A percentile compares a stretch with the other conserved stretches of the same genome.
These are phyloP conservation scores for Ochropacha duplaris DNA, from an alignment of 2,888 invertebrate genomes.

Conservation along the genomic window DNA sequence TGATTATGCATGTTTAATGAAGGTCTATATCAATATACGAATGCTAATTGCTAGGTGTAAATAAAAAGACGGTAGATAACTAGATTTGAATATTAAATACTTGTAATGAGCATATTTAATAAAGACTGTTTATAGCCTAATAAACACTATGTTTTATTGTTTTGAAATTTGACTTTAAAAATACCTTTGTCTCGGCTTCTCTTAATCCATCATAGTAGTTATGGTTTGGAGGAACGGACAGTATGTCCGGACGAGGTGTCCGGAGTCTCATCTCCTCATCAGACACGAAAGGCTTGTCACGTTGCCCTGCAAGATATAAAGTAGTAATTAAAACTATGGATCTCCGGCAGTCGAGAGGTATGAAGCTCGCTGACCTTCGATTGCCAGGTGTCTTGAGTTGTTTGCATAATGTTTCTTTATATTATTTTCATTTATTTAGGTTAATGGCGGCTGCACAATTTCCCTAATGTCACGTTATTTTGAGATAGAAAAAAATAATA, in stretches of 20 bases:
- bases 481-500: too few relatives aligned
- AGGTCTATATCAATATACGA: conserved; percentile 6
- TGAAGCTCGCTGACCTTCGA: too few relatives aligned
- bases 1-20: background rate
- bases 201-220: conserved; percentile 69
- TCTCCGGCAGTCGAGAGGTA: too few relatives aligned
- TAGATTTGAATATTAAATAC: background rate
- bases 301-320: conserved; percentile 78
- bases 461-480: too few relatives aligned
- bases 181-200: conserved; percentile 68
- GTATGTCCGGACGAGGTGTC: conserved; percentile 87
- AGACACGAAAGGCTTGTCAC: conserved; percentile 87
- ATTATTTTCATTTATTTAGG: too few relatives aligned
- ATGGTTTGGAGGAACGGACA: conserved; percentile 78
- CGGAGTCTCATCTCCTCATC: conserved; percentile 85
- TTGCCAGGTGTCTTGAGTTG: too few relatives aligned
- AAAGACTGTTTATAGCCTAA: too few relatives aligned
- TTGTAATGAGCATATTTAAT: background rate
- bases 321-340: background rate
- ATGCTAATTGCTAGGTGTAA: background rate
- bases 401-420: too few relatives aligned
- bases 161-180: too few relatives aligned
- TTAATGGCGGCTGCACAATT: too few relatives aligned
- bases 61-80: background rate
- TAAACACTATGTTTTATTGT: too few relatives aligned